Conservation (phyloP, 2,888 invertebrate species). For the Scrobipalpa atriplicella region DNA sequence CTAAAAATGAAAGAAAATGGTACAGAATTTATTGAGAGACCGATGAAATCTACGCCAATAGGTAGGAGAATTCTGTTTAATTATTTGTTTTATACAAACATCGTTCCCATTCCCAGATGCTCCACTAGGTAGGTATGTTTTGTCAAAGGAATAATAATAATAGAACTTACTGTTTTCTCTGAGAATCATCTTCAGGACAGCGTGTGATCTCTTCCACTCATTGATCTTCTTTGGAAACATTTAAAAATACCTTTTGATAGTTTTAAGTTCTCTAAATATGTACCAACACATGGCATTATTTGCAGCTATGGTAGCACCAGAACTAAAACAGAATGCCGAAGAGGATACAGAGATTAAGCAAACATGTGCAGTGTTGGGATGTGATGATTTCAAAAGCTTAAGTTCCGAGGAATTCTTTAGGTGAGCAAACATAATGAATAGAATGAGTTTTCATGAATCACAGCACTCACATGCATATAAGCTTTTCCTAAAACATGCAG, state of each 20-base stretch:
- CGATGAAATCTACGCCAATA: constrained; percentile 69
- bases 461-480: too few species aligned
- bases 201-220: too few species aligned
- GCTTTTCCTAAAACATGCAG: too few species aligned
- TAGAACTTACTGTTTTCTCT: too few species aligned
- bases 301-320: constrained; percentile 77
- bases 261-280: background rate
- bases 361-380: constrained; percentile 73
- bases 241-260: too few species aligned
- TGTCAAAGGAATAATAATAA: too few species aligned
- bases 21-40: constrained; percentile 58
- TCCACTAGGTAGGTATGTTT: too few species aligned
- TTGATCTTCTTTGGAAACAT: too few species aligned
- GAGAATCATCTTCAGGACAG: too few species aligned
- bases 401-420: constrained; percentile 70
- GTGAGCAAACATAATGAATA: constrained; percentile 42
- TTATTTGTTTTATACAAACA: background rate
- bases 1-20: constrained; percentile 65
- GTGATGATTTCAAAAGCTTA: constrained; percentile 72
- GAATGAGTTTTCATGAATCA: too few species aligned
- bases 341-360: constrained; percentile 67
- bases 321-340: constrained; percentile 68
- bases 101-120: too few species aligned
- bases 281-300: background rate
- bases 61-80: constrained; percentile 47